These are phyloP conservation scores for Ictalurus punctatus DNA, from an alignment of 2,113 vertebrate genomes.

Conservation along the genomic window DNA sequence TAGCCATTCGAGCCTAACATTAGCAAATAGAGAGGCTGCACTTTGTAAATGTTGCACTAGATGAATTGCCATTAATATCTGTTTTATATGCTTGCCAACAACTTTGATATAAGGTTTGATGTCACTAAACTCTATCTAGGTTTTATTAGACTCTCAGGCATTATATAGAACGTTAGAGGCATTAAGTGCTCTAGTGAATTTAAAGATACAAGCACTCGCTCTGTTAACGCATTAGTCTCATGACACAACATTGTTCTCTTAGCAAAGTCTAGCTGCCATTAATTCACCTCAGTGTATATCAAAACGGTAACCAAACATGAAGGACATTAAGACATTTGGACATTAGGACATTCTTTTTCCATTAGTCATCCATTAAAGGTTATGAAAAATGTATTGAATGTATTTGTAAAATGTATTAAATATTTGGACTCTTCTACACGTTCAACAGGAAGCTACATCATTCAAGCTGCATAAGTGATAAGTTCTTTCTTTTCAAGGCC, in stretches of 20 bases:
- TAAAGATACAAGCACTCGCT: background rate
- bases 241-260: background rate
- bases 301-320: background rate
- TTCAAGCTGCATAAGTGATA: background rate
- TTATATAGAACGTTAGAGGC: background rate
- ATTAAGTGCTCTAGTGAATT: slow-evolving; percentile 26
- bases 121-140: background rate
- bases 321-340: background rate
- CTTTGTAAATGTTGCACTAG: slow-evolving; percentile 15
- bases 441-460: background rate
- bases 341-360: background rate
- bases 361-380: background rate
- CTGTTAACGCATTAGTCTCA: slow-evolving; percentile 6
- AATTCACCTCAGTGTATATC: background rate
- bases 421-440: background rate
- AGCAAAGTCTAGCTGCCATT: background rate
- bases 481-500: background rate
- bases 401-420: too few relatives aligned
- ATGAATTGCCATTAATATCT: slow-evolving; percentile 30
- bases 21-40: background rate
- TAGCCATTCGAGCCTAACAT: background rate
- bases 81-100: slow-evolving; percentile 30
- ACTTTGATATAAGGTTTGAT: slow-evolving; percentile 12
- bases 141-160: slow-evolving; percentile 11
- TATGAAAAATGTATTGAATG: background rate